Conservation (phyloP, 1,140 invertebrate species). For the Monochamus saltuarius region DNA sequence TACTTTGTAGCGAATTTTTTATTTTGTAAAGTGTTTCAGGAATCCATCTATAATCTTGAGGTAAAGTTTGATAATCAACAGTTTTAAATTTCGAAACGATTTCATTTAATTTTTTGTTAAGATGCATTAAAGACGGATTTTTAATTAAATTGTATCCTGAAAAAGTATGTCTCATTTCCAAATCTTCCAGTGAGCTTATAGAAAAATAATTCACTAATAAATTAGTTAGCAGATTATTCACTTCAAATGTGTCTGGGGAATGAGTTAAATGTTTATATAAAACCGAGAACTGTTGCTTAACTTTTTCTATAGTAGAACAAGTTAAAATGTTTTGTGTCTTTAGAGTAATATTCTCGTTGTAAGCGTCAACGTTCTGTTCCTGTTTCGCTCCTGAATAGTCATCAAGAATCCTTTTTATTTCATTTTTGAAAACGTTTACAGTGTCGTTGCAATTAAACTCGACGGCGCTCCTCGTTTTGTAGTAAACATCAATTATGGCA, state of each 20-base stretch:
- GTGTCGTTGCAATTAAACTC: slow-evolving; percentile 54
- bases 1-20: slow-evolving; percentile 15
- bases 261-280: slow-evolving; percentile 18
- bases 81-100: not conserved
- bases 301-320: slow-evolving; percentile 42
- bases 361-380: slow-evolving; percentile 9
- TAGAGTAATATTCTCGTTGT: slow-evolving; percentile 36
- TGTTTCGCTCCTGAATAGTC: not conserved
- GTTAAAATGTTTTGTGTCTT: slow-evolving; percentile 38
- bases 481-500: slow-evolving; percentile 68
- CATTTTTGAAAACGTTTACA: slow-evolving; percentile 30
- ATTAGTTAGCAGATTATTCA: slow-evolving; percentile 13
- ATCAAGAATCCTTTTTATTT: slow-evolving; percentile 30
- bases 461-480: slow-evolving; percentile 58
- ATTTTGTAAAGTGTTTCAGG: slow-evolving; percentile 28
- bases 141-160: not conserved
- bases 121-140: not conserved
- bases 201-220: slow-evolving; percentile 46
- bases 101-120: slow-evolving; percentile 9
- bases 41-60: slow-evolving; percentile 35
- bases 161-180: slow-evolving; percentile 29
- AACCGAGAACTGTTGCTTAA: slow-evolving; percentile 47
- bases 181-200: slow-evolving; percentile 37
- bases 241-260: not conserved
- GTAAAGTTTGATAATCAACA: not conserved